Conservation (phyloP, 1,140 invertebrate species). For the Tetramorium alpestre region DNA sequence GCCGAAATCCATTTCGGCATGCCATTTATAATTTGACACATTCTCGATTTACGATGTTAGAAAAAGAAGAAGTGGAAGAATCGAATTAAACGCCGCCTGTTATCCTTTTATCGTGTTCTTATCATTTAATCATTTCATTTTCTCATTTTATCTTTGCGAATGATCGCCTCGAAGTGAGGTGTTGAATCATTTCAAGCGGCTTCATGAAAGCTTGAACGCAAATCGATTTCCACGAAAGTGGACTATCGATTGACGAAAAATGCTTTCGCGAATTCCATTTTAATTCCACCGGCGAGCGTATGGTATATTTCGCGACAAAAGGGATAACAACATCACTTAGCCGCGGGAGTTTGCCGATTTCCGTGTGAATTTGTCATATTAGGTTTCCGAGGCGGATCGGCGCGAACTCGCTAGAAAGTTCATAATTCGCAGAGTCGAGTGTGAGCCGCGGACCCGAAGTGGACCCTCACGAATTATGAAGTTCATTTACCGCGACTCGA, state of each 20-base stretch:
- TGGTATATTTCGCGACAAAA: not conserved
- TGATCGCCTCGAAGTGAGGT: not conserved
- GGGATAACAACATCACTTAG: no score
- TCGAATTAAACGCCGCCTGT: not conserved
- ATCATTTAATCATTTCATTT: not conserved
- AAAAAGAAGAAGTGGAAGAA: not conserved
- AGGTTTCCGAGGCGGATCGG: not conserved
- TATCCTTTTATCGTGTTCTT: no score
- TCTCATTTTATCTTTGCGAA: no score
- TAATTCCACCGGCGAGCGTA: not conserved
- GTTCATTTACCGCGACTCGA: constrained; percentile 10
- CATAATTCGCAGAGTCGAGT: not conserved
- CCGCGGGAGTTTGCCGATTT: not conserved
- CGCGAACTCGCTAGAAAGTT: no score
- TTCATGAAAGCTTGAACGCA: not conserved
- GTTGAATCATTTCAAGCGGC: not conserved
- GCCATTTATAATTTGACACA: constrained; percentile 33
- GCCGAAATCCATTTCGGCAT: constrained; percentile 16
- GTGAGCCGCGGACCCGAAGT: not conserved
- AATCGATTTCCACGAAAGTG: not conserved
- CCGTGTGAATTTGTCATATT: not conserved
- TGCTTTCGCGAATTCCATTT: not conserved
- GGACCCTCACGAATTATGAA: constrained; percentile 32
- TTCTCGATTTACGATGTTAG: not conserved
- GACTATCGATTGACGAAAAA: not conserved